Percentiles rank a stretch among this genome's conserved stretches.
Evolutionary conservation across 1,140 invertebrate species (phyloP).

Genomic region (Microvelia longipes): DNA sequence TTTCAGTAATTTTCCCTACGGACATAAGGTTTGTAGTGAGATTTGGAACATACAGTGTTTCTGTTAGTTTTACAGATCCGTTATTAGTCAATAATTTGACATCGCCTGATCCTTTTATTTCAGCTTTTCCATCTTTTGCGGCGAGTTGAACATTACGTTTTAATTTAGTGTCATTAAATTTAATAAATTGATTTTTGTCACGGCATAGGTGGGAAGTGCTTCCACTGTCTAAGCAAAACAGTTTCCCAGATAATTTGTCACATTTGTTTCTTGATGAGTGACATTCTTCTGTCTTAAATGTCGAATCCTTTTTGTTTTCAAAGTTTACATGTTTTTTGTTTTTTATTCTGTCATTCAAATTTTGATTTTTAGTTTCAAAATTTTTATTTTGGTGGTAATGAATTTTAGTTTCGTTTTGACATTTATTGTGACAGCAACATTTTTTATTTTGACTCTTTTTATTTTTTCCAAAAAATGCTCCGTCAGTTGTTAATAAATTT

Average conservation of each 20-base stretch:
- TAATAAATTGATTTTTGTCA: neutral
- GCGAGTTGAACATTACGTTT: neutral
- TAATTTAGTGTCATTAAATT: neutral
- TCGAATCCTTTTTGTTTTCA: neutral
- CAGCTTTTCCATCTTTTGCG: neutral
- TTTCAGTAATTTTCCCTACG: constrained; percentile 4
- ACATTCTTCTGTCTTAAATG: neutral
- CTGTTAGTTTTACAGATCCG: neutral
- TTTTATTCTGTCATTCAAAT: neutral
- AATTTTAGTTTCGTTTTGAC: neutral
- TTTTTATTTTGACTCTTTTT: neutral
- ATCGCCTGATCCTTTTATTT: neutral
- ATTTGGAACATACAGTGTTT: neutral
- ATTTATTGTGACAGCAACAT: neutral
- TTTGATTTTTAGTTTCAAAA: neutral
- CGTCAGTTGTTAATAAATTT: neutral
- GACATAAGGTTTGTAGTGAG: constrained; percentile 3
- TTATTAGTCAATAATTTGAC: neutral
- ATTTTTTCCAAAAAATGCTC: neutral
- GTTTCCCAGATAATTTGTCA: neutral
- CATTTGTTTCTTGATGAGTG: neutral
- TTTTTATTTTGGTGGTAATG: neutral
- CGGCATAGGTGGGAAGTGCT: constrained; percentile 3
- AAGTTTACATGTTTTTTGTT: neutral
- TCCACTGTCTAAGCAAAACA: constrained; percentile 29